These are phyloP conservation scores for Andrena dorsata DNA, from an alignment of 2,888 invertebrate species.

Conservation along the genomic window DNA sequence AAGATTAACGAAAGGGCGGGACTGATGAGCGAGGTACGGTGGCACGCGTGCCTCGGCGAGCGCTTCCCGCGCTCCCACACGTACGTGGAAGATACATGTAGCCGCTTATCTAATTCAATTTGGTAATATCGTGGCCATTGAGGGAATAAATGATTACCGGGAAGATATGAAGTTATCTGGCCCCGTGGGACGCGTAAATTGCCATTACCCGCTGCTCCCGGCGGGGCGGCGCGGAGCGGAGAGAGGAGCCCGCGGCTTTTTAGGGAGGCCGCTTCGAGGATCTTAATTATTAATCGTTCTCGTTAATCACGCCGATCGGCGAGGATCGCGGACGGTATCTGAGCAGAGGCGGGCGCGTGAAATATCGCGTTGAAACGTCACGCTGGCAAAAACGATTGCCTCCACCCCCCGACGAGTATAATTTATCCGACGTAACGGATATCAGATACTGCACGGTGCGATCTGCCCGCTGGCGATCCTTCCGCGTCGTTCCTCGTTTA, in stretches of 20 bases:
- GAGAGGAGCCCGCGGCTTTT: slow-evolving; percentile 72
- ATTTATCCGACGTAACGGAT: slow-evolving; percentile 23
- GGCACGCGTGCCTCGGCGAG: slow-evolving; percentile 3
- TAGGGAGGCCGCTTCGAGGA: slow-evolving; percentile 62
- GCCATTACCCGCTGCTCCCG: slow-evolving; percentile 79
- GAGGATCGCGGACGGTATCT: slow-evolving; percentile 57
- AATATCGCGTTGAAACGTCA: slow-evolving; percentile 41
- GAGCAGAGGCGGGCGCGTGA: slow-evolving; percentile 29
- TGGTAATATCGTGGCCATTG: slow-evolving; percentile 83
- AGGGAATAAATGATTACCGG: slow-evolving; percentile 84
- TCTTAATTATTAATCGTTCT: slow-evolving; percentile 82
- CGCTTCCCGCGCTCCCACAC: slow-evolving; percentile 59
- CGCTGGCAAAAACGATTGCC: slow-evolving; percentile 19
- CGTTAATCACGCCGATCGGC: slow-evolving; percentile 72
- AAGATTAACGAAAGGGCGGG: background rate
- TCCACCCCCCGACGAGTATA: background rate
- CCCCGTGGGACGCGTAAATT: slow-evolving; percentile 84
- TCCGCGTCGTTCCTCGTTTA: background rate
- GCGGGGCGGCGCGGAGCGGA: slow-evolving; percentile 20
- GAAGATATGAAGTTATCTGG: slow-evolving; percentile 84
- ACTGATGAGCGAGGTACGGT: background rate
- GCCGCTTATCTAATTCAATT: slow-evolving; percentile 84
- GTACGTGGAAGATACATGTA: slow-evolving; percentile 76
- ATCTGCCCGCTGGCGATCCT: background rate
- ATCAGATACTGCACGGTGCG: background rate